Conservation (phyloP, 2,888 invertebrate species). For the Himalopsyche tibetana region DNA sequence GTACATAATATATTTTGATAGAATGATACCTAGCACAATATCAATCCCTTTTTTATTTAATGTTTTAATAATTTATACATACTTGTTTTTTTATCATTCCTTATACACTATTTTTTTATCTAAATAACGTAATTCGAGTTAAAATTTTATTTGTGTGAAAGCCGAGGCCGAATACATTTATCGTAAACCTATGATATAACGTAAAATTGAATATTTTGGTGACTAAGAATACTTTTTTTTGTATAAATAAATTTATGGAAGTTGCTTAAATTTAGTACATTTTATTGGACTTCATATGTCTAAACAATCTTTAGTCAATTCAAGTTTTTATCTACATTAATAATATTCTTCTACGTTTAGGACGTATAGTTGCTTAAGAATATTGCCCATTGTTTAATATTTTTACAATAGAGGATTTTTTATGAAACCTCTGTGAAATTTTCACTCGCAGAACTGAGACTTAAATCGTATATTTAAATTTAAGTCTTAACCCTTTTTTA, state of each 20-base stretch:
- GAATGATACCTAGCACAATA: too few species aligned
- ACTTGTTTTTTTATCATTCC: too few species aligned
- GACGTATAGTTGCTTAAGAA: slow-evolving; percentile 10
- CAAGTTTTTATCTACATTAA: slow-evolving; percentile 1
- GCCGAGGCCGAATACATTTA: slow-evolving; percentile 53
- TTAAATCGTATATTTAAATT: neutral
- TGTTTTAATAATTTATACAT: too few species aligned
- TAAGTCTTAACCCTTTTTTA: neutral
- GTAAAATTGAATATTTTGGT: neutral
- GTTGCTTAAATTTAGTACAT: slow-evolving; percentile 38
- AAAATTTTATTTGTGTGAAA: slow-evolving; percentile 15
- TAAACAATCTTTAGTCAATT: slow-evolving; percentile 35
- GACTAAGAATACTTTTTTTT: neutral
- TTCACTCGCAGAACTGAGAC: slow-evolving; percentile 14
- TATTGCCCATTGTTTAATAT: neutral
- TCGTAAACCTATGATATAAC: neutral
- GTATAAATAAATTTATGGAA: neutral
- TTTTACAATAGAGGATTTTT: slow-evolving; percentile 43
- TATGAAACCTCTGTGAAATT: slow-evolving; percentile 19
- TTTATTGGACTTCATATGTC: slow-evolving; percentile 24
- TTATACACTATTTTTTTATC: too few species aligned
- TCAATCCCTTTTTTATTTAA: too few species aligned
- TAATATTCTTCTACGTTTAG: neutral
- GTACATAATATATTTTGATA: too few species aligned
- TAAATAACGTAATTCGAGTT: too few species aligned